Evolutionary conservation across 2,797 vertebrate genomes (phyloP), one percentile per base, ranked within the genome.

Genomic region (Siniperca obscura): DNA sequence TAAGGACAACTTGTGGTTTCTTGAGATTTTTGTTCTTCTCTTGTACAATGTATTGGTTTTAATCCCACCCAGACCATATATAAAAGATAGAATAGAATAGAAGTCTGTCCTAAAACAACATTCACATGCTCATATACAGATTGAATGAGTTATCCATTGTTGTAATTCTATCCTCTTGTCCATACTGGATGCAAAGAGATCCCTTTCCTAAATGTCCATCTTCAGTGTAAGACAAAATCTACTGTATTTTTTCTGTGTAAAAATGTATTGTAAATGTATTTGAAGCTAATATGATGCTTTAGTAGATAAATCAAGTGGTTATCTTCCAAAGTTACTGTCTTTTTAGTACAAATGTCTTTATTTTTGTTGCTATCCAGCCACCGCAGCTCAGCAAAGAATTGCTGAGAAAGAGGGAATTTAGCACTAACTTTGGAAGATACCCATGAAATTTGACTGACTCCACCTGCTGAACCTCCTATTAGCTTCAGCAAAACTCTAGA

Each of bases 391-490:
- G 70, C 22, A 75, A 65, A 62, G 27, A 74, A 81, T 62, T 19
- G 38, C 56, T 34, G 8, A 80, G 52, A 70, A 74, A 59, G 13
- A 69, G 10, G 19, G 9, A 75, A 74, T 62, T 38, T 59, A 46
- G 8, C 19, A 34, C 46, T 62, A n/a, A 67, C 8, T 80, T 53
- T 70, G 22, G 25, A 70, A 75, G 34, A 68, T 50, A 66, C 25
- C 7, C 14, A 70, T 82, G 73, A 80, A 2, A 61, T 55, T 60
- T 60, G 53, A 80, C 34, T 27, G 36, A 64, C 50, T 75, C 56
- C 2, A 6, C 73, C 52, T 62, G 52, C 70, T 82, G 38, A 73
- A 59, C 36, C 40, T 56, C 50, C 55, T 40, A 50, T 69, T 42
- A 82, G 0, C 59, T 69, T 61, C 27, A 60, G 44, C 27, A 73